phyloP scores from a whole-genome alignment of 2,888 invertebrate genomes.

The Ornithoptera priamus region DNA sequence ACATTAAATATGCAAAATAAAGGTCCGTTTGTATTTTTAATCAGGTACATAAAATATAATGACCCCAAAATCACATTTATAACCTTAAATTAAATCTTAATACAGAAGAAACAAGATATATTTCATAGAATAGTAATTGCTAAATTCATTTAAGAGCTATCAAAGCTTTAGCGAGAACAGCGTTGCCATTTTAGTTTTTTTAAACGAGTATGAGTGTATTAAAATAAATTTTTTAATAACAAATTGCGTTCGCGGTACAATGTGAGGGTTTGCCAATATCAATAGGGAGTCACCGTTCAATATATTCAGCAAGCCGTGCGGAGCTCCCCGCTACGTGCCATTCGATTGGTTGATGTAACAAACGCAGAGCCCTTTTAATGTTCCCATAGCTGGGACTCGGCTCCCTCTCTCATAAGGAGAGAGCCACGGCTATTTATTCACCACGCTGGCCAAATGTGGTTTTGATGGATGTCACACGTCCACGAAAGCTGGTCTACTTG shows the following conservation, averaged over 20 bases:
- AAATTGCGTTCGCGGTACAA: conserved; percentile 50
- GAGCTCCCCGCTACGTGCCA: conserved; percentile 60
- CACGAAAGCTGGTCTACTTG: no score
- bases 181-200: conserved; percentile 44
- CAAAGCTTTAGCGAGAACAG: conserved; percentile 29
- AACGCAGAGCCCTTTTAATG: no score
- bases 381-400: no score
- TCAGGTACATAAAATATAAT: conserved; percentile 18
- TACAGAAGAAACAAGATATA: conserved; percentile 26
- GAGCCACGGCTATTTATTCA: no score
- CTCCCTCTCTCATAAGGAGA: no score
- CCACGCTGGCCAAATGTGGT: no score
- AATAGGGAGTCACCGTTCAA: conserved; percentile 53
- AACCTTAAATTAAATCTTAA: conserved; percentile 23
- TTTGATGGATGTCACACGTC: no score
- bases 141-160: conserved; percentile 29
- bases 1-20: conserved; percentile 17
- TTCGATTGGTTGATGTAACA: conserved; percentile 47
- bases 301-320: conserved; percentile 65
- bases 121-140: conserved; percentile 36
- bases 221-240: conserved; percentile 49
- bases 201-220: conserved; percentile 43
- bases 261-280: conserved; percentile 79
- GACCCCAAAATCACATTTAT: conserved; percentile 7
- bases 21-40: conserved; percentile 8